Conservation (phyloP, 1,140 invertebrate species). For the Pogonognathellus flavescens region DNA sequence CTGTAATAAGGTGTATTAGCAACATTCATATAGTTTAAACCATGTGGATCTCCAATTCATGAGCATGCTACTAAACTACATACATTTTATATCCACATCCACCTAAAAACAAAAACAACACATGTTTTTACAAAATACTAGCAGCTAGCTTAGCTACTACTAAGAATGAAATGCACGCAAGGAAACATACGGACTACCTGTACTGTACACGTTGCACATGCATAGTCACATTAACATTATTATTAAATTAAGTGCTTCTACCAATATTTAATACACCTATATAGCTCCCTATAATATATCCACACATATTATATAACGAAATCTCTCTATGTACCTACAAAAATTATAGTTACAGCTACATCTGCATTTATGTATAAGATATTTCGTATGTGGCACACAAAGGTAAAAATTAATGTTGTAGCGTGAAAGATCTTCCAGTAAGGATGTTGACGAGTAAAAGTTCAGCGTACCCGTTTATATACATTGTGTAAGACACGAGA, state of each 20-base stretch:
- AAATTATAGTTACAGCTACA: neutral
- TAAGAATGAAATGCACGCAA: too few species aligned
- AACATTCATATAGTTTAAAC: neutral
- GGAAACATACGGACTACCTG: neutral
- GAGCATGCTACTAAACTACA: neutral
- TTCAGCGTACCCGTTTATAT: neutral
- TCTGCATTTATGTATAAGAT: neutral
- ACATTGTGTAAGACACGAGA: neutral
- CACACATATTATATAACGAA: neutral
- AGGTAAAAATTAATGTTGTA: neutral
- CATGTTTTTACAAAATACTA: neutral
- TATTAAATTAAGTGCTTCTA: too few species aligned
- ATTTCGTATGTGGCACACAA: neutral
- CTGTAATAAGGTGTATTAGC: neutral
- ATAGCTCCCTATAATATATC: too few species aligned
- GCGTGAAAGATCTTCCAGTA: neutral
- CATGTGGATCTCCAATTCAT: neutral
- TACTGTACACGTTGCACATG: neutral
- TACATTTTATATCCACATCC: too few species aligned
- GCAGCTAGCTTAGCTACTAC: too few species aligned
- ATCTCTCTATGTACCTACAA: neutral
- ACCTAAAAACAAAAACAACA: neutral
- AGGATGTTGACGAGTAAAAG: neutral
- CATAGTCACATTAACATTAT: neutral
- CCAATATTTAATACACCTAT: neutral